Conservation (phyloP, 2,888 invertebrate species). For the Hirtodrosophila duncani region DNA sequence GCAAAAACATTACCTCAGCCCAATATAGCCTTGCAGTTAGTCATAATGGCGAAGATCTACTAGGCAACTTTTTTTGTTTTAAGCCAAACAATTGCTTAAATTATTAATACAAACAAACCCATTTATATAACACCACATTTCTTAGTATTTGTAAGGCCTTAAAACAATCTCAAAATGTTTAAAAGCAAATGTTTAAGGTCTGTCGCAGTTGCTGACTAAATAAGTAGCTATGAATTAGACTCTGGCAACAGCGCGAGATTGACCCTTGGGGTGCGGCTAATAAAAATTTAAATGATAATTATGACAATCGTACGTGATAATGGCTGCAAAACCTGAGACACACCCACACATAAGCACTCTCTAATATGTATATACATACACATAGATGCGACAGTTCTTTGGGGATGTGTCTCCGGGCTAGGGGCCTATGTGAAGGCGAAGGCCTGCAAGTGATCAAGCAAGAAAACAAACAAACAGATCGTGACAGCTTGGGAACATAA, state of each 20-base stretch:
- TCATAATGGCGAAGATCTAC: too few species aligned
- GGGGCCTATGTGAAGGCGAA: slow-evolving; percentile 18
- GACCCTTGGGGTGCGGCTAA: slow-evolving; percentile 49
- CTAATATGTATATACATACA: slow-evolving; percentile 6
- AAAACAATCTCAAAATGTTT: slow-evolving; percentile 6
- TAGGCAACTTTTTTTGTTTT: too few species aligned
- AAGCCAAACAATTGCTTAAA: too few species aligned
- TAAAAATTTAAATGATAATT: slow-evolving; percentile 75
- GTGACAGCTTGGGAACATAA: slow-evolving; percentile 60
- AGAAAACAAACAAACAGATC: slow-evolving; percentile 35
- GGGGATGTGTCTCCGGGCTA: neutral
- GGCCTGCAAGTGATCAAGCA: slow-evolving; percentile 42
- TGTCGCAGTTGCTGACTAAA: slow-evolving; percentile 41
- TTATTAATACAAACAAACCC: too few species aligned
- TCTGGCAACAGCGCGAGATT: slow-evolving; percentile 6
- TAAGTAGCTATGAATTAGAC: slow-evolving; percentile 28
- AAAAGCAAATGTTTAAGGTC: slow-evolving; percentile 24
- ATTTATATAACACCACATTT: too few species aligned
- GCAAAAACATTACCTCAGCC: too few species aligned
- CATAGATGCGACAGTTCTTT: neutral
- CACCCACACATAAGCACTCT: slow-evolving; percentile 32
- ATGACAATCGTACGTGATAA: slow-evolving; percentile 77
- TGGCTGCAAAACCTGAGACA: slow-evolving; percentile 57
- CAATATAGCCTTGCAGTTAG: too few species aligned
- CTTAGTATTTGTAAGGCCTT: neutral